phyloP scores from a whole-genome alignment of 2,888 invertebrate species.

The Pristionchus maxplancki region DNA sequence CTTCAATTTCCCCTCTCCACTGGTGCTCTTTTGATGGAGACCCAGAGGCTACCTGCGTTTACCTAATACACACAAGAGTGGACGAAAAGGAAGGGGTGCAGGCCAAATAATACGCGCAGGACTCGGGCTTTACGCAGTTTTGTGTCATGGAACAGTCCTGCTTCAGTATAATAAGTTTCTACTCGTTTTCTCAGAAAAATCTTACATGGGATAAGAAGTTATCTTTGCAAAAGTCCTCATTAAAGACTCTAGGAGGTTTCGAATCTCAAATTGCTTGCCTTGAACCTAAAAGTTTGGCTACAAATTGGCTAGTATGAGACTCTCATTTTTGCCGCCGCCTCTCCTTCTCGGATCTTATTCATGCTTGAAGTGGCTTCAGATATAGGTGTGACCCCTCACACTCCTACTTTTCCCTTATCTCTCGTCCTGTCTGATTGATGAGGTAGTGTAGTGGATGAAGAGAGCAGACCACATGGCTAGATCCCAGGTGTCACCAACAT shows the following conservation, averaged over 20 bases:
- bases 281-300: not conserved
- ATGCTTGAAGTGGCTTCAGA: not conserved
- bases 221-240: too few species aligned
- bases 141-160: too few species aligned
- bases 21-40: not conserved
- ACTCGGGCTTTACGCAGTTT: not conserved
- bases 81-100: not conserved
- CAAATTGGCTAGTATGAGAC: slow-evolving; percentile 25
- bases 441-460: not conserved
- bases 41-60: slow-evolving; percentile 11
- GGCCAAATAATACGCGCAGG: not conserved
- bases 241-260: not conserved
- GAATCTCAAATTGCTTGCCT: not conserved
- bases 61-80: not conserved
- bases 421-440: not conserved
- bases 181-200: too few species aligned
- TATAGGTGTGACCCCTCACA: not conserved
- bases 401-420: not conserved
- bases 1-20: slow-evolving; percentile 36
- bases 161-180: not conserved
- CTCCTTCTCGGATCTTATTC: not conserved
- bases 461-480: not conserved
- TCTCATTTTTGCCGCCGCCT: not conserved
- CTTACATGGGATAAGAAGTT: too few species aligned
- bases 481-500: slow-evolving; percentile 4